Base-by-base conservation (phyloP, 2,113 vertebrate species). In the Cichladusa arquata region DNA sequence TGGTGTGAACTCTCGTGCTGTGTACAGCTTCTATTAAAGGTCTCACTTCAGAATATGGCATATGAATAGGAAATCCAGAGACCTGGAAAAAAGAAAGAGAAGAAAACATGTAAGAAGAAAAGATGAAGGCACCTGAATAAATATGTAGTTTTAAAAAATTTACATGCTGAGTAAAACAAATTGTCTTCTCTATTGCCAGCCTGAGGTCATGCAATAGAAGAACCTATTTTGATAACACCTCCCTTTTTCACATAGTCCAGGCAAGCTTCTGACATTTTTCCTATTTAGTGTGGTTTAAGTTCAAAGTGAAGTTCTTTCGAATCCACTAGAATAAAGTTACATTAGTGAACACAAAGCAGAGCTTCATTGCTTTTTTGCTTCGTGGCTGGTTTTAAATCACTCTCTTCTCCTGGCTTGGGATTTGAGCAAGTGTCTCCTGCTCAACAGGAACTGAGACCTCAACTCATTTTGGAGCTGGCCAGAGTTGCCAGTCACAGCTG, bases 11-110 rank as follows among this genome's bases (percentile, higher is more conserved):
- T 36, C 99, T 98, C 0, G 99, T 99, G 97, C 99, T 99, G 88
- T 99, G 97, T 19, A 99, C 99, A 0, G 98, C 98, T 94, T 99
- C 99, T 38, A 99, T 83, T 77, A 99, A 97, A 66, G 99, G 98
- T 74, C 94, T 97, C 62, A 99, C 95, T 97, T 99, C 99, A 18
- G 99, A 99, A 93, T 99, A 99, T 1, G 99, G 96, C 97, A 99
- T 98, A 40, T 99, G 98, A 70, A 99, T 98, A 18, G 99, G 99
- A 97, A 99, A 99, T 71, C 99, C 99, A 20, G 98, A 98, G 92
- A 99, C 98, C 99, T 99, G 86, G 15, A 67, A 76, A 19, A 84
- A 66, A 67, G 26, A 61, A 24, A 42, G n/a, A 54, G 2, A 60
- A 74, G 33, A 81, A 44, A 3, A 48, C 5, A 78, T 36, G 38